Base-by-base conservation (phyloP, 2,113 vertebrate genomes). In the Smithornis capensis region DNA sequence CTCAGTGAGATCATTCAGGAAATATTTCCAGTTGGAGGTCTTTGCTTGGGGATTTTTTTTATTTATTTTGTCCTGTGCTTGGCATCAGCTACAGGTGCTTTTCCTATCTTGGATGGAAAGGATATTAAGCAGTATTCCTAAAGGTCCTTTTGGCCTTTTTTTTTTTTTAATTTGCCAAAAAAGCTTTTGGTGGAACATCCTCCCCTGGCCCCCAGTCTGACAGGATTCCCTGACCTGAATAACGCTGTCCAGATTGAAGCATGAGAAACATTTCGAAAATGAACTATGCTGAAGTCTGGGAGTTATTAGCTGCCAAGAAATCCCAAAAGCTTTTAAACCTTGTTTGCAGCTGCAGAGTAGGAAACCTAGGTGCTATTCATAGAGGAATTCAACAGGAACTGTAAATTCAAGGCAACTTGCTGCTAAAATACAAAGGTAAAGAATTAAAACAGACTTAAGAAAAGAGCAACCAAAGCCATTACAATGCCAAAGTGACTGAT, bases 171-270 rank as follows among this genome's bases (percentile, higher is more conserved):
- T 93, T 93, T 95, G 82, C 94, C 79, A 96, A 91, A 76, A 96
- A 80, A 77, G 28, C 77, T 96, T 95, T 91, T 81, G 93, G 95
- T 93, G 91, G 92, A 94, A 40, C 70, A 91, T 91, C 71, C 57
- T 89, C 57, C 89, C 85, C 92, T 95, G 91, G 91, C 94, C 87
- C 75, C 50, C 6, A 78, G 94, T 94, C 91, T 97, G 96, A 96
- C 93, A 97, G 94, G 88, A 95, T 88, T 91, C 87, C 91, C 83
- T 94, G 87, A 95, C 94, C 78, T 64, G 91, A 60, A 83, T 91
- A 96, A 98, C 23, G 45, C 77, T 95, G 86, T 96, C 96, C 96
- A 97, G 97, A 97, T 89, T 95, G 67, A 92, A 92, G 81, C 57
- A 49, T 84, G 89, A 96, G 90, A 97, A 97, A 95, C 70, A 83